Conservation (phyloP, 2,797 vertebrate genomes). For the Alectoris magna region DNA sequence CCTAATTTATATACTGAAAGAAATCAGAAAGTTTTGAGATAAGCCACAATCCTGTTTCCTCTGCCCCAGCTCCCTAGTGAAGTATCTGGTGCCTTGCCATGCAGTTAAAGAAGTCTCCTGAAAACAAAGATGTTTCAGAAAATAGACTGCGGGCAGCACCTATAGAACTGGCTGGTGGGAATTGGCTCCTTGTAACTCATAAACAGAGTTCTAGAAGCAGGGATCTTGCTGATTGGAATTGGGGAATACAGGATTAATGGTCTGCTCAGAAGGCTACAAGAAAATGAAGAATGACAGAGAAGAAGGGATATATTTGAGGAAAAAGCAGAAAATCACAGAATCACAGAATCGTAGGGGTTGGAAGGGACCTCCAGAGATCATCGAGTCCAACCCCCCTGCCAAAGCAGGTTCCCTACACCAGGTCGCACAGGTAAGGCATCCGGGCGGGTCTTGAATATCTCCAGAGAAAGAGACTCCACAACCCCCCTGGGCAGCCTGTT, state of each 20-base stretch:
- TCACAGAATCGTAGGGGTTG: too few species aligned
- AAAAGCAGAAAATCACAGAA: background rate
- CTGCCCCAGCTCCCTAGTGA: background rate
- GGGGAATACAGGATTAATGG: background rate
- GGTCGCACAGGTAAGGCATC: too few species aligned
- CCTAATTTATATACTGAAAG: background rate
- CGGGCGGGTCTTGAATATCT: too few species aligned
- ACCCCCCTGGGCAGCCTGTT: too few species aligned
- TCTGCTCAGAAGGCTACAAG: background rate
- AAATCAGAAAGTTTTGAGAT: background rate
- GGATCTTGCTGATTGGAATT: background rate
- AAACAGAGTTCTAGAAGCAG: background rate
- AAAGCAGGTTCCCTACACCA: too few species aligned
- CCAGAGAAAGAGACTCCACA: too few species aligned
- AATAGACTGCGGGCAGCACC: background rate
- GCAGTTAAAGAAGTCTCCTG: background rate
- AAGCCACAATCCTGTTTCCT: background rate
- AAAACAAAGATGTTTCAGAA: background rate
- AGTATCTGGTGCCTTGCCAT: background rate
- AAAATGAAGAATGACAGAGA: background rate
- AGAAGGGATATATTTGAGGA: background rate
- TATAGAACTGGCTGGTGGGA: background rate
- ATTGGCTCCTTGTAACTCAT: background rate
- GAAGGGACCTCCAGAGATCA: too few species aligned
- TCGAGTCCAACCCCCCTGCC: too few species aligned